Evolutionary conservation across 2,888 invertebrate species (phyloP).

Genomic region (Peribatodes rhomboidaria): DNA sequence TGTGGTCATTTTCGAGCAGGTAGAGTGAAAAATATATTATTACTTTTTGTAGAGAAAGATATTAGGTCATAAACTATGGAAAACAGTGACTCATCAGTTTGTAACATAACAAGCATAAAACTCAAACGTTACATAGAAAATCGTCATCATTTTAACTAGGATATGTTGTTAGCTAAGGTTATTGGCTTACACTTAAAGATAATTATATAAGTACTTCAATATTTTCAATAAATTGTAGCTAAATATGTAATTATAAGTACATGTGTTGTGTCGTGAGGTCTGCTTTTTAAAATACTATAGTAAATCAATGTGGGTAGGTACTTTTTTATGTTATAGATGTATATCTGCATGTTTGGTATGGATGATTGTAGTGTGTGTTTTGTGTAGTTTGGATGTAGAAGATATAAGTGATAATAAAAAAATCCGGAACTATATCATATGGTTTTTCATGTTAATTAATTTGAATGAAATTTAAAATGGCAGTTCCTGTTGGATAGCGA

Average conservation of each 20-base stretch:
- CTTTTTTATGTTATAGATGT: background rate
- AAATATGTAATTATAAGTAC: background rate
- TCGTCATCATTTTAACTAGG: constrained; percentile 17
- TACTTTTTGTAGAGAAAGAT: background rate
- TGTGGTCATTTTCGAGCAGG: background rate
- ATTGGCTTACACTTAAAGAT: constrained; percentile 20
- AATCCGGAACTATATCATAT: too few species aligned
- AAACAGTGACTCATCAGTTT: constrained; percentile 1
- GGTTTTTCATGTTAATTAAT: too few species aligned
- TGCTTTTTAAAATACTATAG: background rate
- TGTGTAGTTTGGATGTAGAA: too few species aligned
- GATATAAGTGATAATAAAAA: too few species aligned
- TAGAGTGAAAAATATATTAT: background rate
- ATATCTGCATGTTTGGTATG: background rate
- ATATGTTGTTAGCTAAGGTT: constrained; percentile 22
- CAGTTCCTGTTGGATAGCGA: too few species aligned
- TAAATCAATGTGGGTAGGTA: background rate
- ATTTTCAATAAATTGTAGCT: constrained; percentile 15
- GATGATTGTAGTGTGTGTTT: too few species aligned
- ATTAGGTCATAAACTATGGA: background rate
- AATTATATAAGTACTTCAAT: background rate
- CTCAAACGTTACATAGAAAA: background rate
- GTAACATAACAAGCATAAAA: background rate
- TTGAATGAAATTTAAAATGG: too few species aligned
- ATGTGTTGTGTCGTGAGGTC: background rate